Base-by-base conservation (phyloP, 2,888 invertebrate species). In the Homarus gammarus region DNA sequence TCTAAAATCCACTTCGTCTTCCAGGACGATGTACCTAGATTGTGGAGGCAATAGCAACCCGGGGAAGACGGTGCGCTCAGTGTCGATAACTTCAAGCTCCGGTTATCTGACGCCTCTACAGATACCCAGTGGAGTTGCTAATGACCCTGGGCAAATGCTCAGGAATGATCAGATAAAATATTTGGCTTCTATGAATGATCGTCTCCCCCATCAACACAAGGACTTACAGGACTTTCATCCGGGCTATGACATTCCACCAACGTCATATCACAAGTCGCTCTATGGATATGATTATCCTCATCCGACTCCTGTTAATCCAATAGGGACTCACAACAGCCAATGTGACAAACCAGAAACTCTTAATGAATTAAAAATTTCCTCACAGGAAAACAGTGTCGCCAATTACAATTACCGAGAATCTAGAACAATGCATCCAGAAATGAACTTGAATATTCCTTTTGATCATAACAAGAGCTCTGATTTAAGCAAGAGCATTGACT, bases 181-280 rank as follows among this genome's bases (percentile, higher is more conserved):
- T 40, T 40, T 72, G n/a, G 70, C 31, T 36, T 51, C 77, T 15
- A 27, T 88, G 70, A 78, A 78, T 56, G 83, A 84, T 44, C 68
- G 83, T 33, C 78, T 88, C 5, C 51, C 84, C 12, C 84, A 88
- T 33, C 75, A 70, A 68, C 88, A 88, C 70, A 88, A 84, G 51
- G 84, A 88, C 38, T 18, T 73, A 40, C 72, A 83, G 12, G 88
- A 88, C 2, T 89, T 89, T 51, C 89, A 89, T 44, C 89, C 89
- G 38, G 89, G 89, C 2, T 89, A 89, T 27, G 89, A 89, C 49
- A 85, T 89, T 38, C 89, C 89, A 12, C 89, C 89, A 8, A 83
- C 51, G 1, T 84, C 89, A 51, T 79, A 78, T n/a, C 27, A 44
- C 49, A 89, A 89, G 61, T 27, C 84, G 8, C 56, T 85, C 40